These are phyloP conservation scores for Helleia helle DNA, from an alignment of 2,888 invertebrate genomes.

Conservation along the genomic window DNA sequence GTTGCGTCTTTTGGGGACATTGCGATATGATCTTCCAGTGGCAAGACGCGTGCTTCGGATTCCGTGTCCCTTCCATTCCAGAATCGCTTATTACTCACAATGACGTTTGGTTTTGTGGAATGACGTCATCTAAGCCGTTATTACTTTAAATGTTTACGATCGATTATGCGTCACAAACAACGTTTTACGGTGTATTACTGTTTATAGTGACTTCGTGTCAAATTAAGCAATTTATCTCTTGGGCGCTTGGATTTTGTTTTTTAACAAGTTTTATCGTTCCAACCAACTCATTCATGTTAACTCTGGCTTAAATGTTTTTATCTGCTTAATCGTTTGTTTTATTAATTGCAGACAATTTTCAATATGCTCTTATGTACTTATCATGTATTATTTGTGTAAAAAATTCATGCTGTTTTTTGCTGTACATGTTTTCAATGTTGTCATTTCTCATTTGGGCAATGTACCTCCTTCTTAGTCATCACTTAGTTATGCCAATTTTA, in stretches of 20 bases:
- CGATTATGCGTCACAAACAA: slow-evolving; percentile 52
- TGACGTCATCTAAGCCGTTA: slow-evolving; percentile 50
- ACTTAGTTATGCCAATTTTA: too few species aligned
- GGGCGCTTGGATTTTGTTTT: neutral
- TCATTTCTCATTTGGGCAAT: too few species aligned
- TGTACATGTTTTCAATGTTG: too few species aligned
- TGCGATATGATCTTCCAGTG: slow-evolving; percentile 54
- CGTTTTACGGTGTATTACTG: slow-evolving; percentile 38
- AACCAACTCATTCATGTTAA: too few species aligned
- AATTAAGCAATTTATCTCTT: slow-evolving; percentile 22
- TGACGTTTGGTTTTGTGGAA: slow-evolving; percentile 59
- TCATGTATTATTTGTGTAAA: too few species aligned
- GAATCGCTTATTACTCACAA: slow-evolving; percentile 65
- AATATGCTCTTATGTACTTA: too few species aligned
- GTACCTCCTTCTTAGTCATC: too few species aligned
- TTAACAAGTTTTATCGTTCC: neutral
- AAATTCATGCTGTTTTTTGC: too few species aligned
- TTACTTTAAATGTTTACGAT: slow-evolving; percentile 62
- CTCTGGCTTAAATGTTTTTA: too few species aligned
- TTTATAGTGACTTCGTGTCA: slow-evolving; percentile 28
- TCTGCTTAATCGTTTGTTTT: too few species aligned
- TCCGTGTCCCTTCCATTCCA: slow-evolving; percentile 41
- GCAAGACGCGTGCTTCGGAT: slow-evolving; percentile 66
- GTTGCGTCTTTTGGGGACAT: slow-evolving; percentile 47
- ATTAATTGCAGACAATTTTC: too few species aligned